phyloP scores from a whole-genome alignment of 2,888 invertebrate species.

The Metalampra italica region DNA sequence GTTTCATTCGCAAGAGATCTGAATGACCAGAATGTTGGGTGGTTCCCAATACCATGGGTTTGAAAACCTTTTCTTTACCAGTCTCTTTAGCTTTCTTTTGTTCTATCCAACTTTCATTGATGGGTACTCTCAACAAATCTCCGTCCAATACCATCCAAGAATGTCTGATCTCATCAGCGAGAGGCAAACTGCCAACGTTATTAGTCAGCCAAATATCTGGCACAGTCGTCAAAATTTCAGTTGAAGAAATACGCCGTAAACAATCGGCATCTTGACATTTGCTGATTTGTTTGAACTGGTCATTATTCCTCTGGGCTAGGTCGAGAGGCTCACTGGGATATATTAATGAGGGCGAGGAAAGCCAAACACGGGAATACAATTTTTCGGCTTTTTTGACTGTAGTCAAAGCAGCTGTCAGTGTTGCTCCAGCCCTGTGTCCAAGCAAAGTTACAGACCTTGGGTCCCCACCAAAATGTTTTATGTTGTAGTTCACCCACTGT shows the following conservation, averaged over 20 bases:
- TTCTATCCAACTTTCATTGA: slow-evolving; percentile 81
- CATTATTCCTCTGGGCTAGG: slow-evolving; percentile 80
- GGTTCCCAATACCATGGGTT: slow-evolving; percentile 83
- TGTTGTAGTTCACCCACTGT: slow-evolving; percentile 89
- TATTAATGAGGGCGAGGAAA: slow-evolving; percentile 86
- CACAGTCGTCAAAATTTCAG: slow-evolving; percentile 82
- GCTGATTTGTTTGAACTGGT: slow-evolving; percentile 77
- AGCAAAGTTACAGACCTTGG: slow-evolving; percentile 86
- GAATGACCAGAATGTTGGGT: slow-evolving; percentile 86
- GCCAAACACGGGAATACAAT: slow-evolving; percentile 88
- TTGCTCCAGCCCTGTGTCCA: slow-evolving; percentile 92
- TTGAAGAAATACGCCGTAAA: slow-evolving; percentile 70
- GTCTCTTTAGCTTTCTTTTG: slow-evolving; percentile 41
- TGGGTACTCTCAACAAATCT: slow-evolving; percentile 81
- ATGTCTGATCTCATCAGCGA: slow-evolving; percentile 81
- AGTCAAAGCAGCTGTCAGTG: slow-evolving; percentile 87
- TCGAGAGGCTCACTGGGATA: slow-evolving; percentile 82
- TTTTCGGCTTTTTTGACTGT: slow-evolving; percentile 78
- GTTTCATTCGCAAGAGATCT: slow-evolving; percentile 76
- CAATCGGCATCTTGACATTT: slow-evolving; percentile 80
- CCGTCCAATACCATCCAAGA: slow-evolving; percentile 90
- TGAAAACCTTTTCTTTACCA: slow-evolving; percentile 63
- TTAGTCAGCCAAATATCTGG: slow-evolving; percentile 84
- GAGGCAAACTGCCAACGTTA: slow-evolving; percentile 79
- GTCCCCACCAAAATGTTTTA: slow-evolving; percentile 91